Evolutionary conservation across 2,113 vertebrate genomes (phyloP).

Genomic region (Sarotherodon lohbergeri): DNA sequence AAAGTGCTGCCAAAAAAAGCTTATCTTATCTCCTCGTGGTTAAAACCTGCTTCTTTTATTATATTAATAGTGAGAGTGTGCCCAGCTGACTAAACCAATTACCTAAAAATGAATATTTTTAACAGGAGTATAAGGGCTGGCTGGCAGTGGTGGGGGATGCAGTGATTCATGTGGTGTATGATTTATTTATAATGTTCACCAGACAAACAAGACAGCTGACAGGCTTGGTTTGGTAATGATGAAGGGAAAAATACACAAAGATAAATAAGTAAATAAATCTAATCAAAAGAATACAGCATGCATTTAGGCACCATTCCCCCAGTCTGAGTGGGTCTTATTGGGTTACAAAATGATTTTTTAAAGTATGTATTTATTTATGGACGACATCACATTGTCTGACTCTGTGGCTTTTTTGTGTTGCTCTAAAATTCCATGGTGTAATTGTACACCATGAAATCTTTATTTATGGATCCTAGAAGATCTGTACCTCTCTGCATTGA

Average conservation of each 20-base stretch:
- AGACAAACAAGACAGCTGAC: background rate
- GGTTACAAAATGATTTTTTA: background rate
- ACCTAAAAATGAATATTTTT: background rate
- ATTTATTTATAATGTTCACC: background rate
- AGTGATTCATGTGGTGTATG: background rate
- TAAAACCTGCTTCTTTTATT: background rate
- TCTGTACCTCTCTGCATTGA: background rate
- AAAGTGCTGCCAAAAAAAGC: background rate
- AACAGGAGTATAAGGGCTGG: background rate
- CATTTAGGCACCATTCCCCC: background rate
- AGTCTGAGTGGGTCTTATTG: background rate
- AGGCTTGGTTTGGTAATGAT: background rate
- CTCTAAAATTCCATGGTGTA: background rate
- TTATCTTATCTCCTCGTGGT: background rate
- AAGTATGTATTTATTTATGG: background rate
- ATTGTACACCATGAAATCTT: background rate
- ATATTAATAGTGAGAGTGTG: background rate
- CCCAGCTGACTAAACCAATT: background rate
- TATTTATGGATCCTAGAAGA: background rate
- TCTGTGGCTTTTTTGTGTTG: background rate
- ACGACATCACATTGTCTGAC: background rate
- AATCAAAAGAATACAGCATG: background rate
- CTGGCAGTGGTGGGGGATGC: background rate
- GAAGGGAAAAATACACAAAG: background rate
- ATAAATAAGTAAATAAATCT: background rate